A percentile compares a stretch with the other conserved stretches of the same genome.
Evolutionary conservation across 1,140 invertebrate genomes (phyloP).

Genomic region (Euborellia annulipes): DNA sequence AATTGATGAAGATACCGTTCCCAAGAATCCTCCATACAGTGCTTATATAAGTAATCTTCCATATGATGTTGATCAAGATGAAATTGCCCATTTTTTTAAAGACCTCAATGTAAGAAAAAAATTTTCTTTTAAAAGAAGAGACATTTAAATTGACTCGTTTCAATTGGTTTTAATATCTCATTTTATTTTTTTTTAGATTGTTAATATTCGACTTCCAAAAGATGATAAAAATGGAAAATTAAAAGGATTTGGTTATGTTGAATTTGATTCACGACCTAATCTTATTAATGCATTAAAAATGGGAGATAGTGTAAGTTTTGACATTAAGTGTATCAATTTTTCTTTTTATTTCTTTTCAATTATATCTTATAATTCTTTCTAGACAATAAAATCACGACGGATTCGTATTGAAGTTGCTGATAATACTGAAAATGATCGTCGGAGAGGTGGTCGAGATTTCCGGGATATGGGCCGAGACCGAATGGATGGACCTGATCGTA

Average conservation of each 20-base stretch:
- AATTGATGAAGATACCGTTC: conserved; percentile 64
- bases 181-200: conserved; percentile 37
- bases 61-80: conserved; percentile 75
- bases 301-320: conserved; percentile 44
- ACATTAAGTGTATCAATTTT: not conserved
- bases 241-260: conserved; percentile 82
- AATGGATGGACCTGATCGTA: conserved; percentile 42
- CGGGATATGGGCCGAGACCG: conserved; percentile 31
- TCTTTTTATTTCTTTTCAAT: not conserved
- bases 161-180: conserved; percentile 2
- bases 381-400: conserved; percentile 45
- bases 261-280: conserved; percentile 71
- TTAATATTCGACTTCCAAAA: conserved; percentile 58
- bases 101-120: conserved; percentile 47
- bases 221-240: conserved; percentile 48
- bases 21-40: conserved; percentile 64
- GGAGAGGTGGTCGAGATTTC: conserved; percentile 34
- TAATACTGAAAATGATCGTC: conserved; percentile 31
- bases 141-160: not conserved
- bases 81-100: conserved; percentile 64
- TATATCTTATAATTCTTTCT: conserved; percentile 16
- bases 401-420: conserved; percentile 55
- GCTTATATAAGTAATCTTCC: conserved; percentile 83
- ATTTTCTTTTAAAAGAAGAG: too few relatives aligned
- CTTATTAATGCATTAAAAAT: conserved; percentile 70